Percentiles rank a stretch among this genome's conserved stretches.
phyloP scores from a whole-genome alignment of 2,888 invertebrate genomes.

The Ceratothoa steindachneri region DNA sequence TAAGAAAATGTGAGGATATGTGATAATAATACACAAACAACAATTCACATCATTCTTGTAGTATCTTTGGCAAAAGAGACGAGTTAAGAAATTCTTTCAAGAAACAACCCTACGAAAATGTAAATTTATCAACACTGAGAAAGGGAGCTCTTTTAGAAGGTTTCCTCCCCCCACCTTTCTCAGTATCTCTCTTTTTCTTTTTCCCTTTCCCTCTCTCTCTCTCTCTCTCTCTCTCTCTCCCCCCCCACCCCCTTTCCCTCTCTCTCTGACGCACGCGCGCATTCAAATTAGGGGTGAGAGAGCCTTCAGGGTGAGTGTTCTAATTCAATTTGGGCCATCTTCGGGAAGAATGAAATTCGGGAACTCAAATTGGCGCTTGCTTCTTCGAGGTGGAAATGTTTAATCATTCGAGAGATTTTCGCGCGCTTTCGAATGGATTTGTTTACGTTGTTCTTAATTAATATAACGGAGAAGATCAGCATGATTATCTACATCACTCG shows the following conservation, averaged over 20 bases:
- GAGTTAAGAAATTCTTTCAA: neutral
- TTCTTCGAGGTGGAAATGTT: neutral
- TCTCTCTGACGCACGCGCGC: too few relatives aligned
- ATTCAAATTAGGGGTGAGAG: neutral
- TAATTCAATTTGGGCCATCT: neutral
- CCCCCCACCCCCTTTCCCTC: too few relatives aligned
- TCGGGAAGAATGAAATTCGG: neutral
- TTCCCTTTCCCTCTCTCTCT: too few relatives aligned
- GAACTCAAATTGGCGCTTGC: neutral
- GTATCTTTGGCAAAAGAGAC: too few relatives aligned
- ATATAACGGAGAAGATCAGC: neutral
- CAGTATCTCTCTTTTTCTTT: too few relatives aligned
- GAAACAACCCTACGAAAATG: neutral
- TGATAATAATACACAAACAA: too few relatives aligned
- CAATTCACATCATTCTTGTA: too few relatives aligned
- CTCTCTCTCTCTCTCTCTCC: too few relatives aligned
- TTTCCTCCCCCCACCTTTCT: too few relatives aligned
- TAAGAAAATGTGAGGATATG: too few relatives aligned
- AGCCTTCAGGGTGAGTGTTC: neutral
- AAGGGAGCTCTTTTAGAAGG: too few relatives aligned
- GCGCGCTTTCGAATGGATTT: neutral
- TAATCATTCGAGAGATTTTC: neutral
- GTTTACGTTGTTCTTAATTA: neutral
- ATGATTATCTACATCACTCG: neutral
- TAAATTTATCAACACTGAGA: neutral